Percentiles rank a stretch among this genome's conserved stretches.
phyloP scores from a whole-genome alignment of 2,888 invertebrate species.

The Hirtodrosophila trivittata region DNA sequence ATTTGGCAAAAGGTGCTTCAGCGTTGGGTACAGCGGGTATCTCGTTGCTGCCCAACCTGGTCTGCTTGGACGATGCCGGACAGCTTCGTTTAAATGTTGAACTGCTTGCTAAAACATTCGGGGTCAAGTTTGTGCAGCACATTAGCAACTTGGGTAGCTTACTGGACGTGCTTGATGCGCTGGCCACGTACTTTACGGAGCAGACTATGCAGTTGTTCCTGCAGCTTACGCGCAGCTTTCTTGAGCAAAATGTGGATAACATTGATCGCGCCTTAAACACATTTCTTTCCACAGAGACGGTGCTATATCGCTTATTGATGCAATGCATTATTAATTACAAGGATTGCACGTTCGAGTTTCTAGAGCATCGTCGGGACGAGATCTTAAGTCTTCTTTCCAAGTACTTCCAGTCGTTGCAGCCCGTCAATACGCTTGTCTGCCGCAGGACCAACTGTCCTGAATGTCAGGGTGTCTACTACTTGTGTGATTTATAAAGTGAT shows the following conservation, averaged over 20 bases:
- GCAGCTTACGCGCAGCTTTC: conserved; percentile 63
- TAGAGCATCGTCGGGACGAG: conserved; percentile 43
- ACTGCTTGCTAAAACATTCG: conserved; percentile 46
- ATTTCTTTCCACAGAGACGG: conserved; percentile 73
- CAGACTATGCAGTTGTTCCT: conserved; percentile 58
- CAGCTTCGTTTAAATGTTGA: conserved; percentile 41
- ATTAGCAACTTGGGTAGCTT: conserved; percentile 63
- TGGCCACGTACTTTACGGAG: conserved; percentile 63
- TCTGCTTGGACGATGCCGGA: conserved; percentile 32
- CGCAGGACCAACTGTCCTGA: conserved; percentile 26
- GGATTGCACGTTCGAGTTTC: conserved; percentile 55
- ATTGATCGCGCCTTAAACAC: conserved; percentile 61
- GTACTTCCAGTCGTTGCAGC: conserved; percentile 40
- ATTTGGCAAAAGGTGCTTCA: conserved; percentile 48
- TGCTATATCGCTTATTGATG: conserved; percentile 72
- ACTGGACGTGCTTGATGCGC: conserved; percentile 63
- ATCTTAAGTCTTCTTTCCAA: conserved; percentile 37
- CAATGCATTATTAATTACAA: conserved; percentile 64
- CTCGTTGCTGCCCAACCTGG: conserved; percentile 44
- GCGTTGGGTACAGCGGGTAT: conserved; percentile 32
- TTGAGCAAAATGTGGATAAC: conserved; percentile 59
- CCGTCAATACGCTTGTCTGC: conserved; percentile 17
- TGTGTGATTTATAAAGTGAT: conserved; percentile 19
- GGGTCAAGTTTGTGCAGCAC: conserved; percentile 70
- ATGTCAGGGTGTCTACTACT: conserved; percentile 41